Base-by-base conservation (phyloP, 1,140 invertebrate species). In the Drosophila neocordata region DNA sequence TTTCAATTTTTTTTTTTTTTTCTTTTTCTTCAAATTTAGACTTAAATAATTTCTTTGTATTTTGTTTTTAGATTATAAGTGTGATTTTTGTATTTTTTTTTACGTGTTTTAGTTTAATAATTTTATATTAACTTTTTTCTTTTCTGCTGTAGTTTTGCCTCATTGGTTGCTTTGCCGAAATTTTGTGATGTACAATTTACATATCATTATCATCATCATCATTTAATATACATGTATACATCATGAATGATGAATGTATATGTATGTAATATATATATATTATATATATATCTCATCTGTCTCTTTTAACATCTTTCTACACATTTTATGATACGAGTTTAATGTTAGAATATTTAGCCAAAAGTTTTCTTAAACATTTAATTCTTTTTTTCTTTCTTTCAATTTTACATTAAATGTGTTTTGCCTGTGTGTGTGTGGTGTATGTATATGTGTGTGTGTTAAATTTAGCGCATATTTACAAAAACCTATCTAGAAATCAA, bases 11-110 rank as follows among this genome's bases (percentile, higher is more conserved):
- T n/a, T 62, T 34, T 13, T 44, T 53, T 62, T 57, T 65, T 69
- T 69, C 60, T 65, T 83, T 73, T 51, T 76, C 44, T 53, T 80
- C 62, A 88, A 84, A 80, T 83, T 68, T 68, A 84, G 80, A 67
- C 84, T 84, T 89, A 84, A 89, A 89, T 89, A 89, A 89, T 88
- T 89, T 88, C 84, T 89, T 84, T 89, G 79, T 73, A 89, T 84
- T 79, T 73, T 79, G 66, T 82, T 76, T 83, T 83, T 69, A 73
- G 72, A 70, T 73, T 80, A 85, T 69, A 73, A 65, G 41, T 72
- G 61, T 79, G 65, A 59, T 35, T 58, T 60, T 52, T 55, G 27
- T 64, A 6, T 24, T 24, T 24, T 60, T 52, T 55, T 31, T 31
- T 31, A 31, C 27, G 27, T 6, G 27, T 7, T 53, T 63, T 57